A percentile compares a stretch with the other conserved stretches of the same genome.
Evolutionary conservation across 1,140 invertebrate species (phyloP).

Genomic region (Notospermus geniculatus): DNA sequence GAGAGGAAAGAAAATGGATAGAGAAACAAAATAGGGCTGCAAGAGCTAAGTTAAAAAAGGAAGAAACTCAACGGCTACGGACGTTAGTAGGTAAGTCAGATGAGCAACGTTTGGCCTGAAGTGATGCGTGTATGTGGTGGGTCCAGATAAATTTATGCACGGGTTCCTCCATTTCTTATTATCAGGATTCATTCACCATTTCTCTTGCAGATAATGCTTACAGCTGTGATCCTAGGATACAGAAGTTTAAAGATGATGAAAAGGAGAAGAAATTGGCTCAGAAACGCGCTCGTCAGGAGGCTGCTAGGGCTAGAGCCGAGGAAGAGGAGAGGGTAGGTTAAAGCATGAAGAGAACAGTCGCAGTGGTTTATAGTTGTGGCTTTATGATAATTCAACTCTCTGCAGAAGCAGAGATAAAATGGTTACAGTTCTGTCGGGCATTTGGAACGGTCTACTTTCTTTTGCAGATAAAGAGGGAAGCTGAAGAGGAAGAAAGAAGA

Average conservation of each 20-base stretch:
- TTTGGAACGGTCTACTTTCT: no score
- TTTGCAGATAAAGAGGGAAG: conserved; percentile 48
- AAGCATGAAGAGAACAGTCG: no score
- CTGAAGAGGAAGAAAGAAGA: conserved; percentile 59
- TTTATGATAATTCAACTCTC: no score
- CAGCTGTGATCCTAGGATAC: conserved; percentile 87
- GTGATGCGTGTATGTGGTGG: no score
- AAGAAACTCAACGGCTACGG: conserved; percentile 89
- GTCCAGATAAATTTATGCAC: not conserved
- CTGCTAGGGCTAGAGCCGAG: conserved; percentile 66
- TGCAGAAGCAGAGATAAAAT: no score
- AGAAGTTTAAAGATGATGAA: conserved; percentile 88
- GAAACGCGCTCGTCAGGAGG: conserved; percentile 88
- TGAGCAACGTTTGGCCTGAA: no score
- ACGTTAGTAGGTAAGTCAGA: conserved; percentile 70
- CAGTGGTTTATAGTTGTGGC: no score
- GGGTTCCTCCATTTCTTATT: no score
- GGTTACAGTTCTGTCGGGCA: no score
- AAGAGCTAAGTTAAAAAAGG: conserved; percentile 88
- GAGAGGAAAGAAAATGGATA: conserved; percentile 94
- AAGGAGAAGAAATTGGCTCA: conserved; percentile 85
- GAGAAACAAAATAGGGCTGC: conserved; percentile 96
- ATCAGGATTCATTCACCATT: no score
- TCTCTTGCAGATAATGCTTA: conserved; percentile 79
- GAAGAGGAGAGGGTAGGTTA: conserved; percentile 70